Conservation (phyloP, 2,888 invertebrate species). For the Hecatera dysodea region DNA sequence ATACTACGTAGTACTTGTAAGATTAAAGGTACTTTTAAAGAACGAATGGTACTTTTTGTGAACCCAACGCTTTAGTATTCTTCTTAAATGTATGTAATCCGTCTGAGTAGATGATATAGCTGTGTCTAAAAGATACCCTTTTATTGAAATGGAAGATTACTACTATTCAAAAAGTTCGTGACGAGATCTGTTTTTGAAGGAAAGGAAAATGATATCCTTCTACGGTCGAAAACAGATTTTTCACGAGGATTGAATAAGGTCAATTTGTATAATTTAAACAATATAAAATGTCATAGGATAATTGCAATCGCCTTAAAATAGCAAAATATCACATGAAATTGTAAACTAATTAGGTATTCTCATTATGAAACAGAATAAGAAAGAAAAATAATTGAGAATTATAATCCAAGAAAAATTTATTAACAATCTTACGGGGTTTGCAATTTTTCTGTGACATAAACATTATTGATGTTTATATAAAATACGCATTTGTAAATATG, state of each 20-base stretch:
- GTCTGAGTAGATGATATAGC: slow-evolving; percentile 41
- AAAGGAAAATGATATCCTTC: neutral
- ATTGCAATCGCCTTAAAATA: too few relatives aligned
- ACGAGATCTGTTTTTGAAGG: neutral
- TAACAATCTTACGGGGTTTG: too few relatives aligned
- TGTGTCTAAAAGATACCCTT: slow-evolving; percentile 51
- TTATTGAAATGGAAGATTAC: neutral
- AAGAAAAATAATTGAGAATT: too few relatives aligned
- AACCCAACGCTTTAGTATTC: slow-evolving; percentile 19
- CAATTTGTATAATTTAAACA: slow-evolving; percentile 40
- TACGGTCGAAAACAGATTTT: neutral
- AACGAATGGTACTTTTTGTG: slow-evolving; percentile 23
- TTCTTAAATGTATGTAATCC: slow-evolving; percentile 32
- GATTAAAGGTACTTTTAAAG: slow-evolving; percentile 24
- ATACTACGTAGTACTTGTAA: slow-evolving; percentile 57
- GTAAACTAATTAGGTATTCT: too few relatives aligned
- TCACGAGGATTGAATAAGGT: slow-evolving; percentile 19
- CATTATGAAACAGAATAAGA: too few relatives aligned
- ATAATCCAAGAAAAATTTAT: too few relatives aligned
- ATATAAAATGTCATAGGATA: neutral
- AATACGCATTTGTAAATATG: slow-evolving; percentile 20
- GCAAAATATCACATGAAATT: too few relatives aligned
- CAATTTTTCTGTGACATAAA: too few relatives aligned
- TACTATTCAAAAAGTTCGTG: neutral
- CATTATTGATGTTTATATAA: neutral